Base-by-base conservation (phyloP, 2,797 vertebrate species). In the Netta rufina region DNA sequence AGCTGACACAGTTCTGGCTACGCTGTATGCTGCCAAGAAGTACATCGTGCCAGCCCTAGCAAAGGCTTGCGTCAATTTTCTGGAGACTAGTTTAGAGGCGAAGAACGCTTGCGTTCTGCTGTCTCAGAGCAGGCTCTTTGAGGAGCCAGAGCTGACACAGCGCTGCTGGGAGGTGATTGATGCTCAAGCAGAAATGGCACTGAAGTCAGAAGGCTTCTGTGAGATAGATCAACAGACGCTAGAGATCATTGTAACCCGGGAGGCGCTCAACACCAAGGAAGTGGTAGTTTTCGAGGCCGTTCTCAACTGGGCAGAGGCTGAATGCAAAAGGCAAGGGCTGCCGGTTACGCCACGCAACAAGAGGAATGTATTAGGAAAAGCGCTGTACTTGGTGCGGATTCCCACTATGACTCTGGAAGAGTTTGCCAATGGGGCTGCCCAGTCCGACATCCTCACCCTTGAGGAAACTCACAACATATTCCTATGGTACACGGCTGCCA, bases 161-260 rank as follows among this genome's bases (percentile, higher is more conserved):
- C 99, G 99, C 90, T 99, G 99, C 98, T 99, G 99, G 99, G 99
- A 99, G 97, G 99, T 99, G 83, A 99, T 99, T 24, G 99, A 99
- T n/a, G 99, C 99, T 1, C 99, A 99, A 97, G 99, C 99, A 2
- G 99, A 99, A 98, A 98, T 99, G 78, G 98, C 99, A 5, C 98
- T 99, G 69, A 47, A 98, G 89, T 99, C 99, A 0, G 99, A 99
- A 83, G 99, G 99, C 91, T 99, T 99, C 98, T 98, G 99, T 14
- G 99, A 99, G 95, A 98, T 99, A 39, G 99, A 99, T 96, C 97
- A 98, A 95, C 98, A 98, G 90, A 99, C 99, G 0, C 97, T 99
- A 96, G 98, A 99, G 95, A 98, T 99, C 96, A 99, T 99, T 71
- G 97, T 99, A 85, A 98, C 97, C 1, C 96, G 99, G 43, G 99